phyloP scores from a whole-genome alignment of 2,797 vertebrate species.

The Ctenopoma multispine region DNA sequence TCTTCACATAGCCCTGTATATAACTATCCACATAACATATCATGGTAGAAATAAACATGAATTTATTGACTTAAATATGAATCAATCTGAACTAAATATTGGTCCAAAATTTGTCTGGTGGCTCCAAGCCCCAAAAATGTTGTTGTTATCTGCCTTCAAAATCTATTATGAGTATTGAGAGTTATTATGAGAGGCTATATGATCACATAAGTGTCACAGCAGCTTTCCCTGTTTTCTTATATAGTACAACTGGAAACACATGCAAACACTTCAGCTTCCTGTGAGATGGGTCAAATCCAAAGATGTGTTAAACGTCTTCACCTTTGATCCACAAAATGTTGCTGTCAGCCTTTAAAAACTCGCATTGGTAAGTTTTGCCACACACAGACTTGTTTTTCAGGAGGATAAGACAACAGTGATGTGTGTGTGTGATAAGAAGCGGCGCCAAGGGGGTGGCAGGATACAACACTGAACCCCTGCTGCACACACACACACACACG shows the following conservation, averaged over 20 bases:
- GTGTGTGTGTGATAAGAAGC: constrained; percentile 85
- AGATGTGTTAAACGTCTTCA: background rate
- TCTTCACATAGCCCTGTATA: no score
- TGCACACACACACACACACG: constrained; percentile 45
- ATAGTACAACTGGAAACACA: background rate
- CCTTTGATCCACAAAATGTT: background rate
- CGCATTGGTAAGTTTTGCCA: constrained; percentile 30
- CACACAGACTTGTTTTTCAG: constrained; percentile 67
- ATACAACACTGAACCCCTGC: constrained; percentile 85
- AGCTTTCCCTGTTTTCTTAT: background rate
- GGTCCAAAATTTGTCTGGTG: background rate
- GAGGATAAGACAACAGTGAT: constrained; percentile 87
- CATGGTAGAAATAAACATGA: background rate
- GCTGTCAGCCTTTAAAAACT: background rate
- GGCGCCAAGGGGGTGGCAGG: constrained; percentile 84
- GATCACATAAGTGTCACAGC: constrained; percentile 5
- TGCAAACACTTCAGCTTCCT: background rate
- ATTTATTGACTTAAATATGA: background rate
- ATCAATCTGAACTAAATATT: background rate
- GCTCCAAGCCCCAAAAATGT: background rate
- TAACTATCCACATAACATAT: background rate
- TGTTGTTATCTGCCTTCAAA: background rate
- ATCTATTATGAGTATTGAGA: background rate
- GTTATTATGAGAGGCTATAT: background rate
- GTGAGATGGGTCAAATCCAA: background rate